Evolutionary conservation across 2,797 vertebrate species (phyloP), one percentile per base, ranked within the genome.

Genomic region (Rhadinocentrus ornatus): DNA sequence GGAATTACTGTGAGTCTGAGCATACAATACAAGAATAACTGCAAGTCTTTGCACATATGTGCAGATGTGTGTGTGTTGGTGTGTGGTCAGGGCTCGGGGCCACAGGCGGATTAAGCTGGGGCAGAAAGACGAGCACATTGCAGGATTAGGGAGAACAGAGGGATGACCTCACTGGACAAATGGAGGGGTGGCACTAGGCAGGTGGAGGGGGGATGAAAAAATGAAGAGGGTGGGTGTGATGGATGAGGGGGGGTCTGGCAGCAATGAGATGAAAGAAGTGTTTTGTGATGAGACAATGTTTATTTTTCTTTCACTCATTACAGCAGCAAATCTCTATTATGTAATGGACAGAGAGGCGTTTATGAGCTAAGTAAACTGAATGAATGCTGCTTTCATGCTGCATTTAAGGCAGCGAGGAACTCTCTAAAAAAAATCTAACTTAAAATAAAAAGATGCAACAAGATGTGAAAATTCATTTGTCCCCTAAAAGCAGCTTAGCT

Each of bases 101-200:
- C 90, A 91, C 62, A 32, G 78, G 82, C 24, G 91, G 94, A 94
- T 95, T 95, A 94, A 77, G 83, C 6, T 6, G 83, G 76, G 81
- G 91, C 86, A 87, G 93, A 94, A 94, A 94, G 91, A 94, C 44
- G 91, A 94, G 91, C 84, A 89, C 84, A 83, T 69, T 62, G 1
- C 75, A 75, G 94, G 94, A 94, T 94, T 94, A 94, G 82, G 73
- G 63, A 79, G 80, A 90, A 92, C 82, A 89, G 89, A 88, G 85
- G 78, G 76, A 90, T 95, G 93, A 95, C 90, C 88, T 95, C 94
- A 94, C 75, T 48, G 78, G 77, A 92, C 90, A 93, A 93, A 93
- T 85, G 83, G 78, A 86, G 81, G 72, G 80, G 60, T 74, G 83
- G 37, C 66, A 53, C 75, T 53, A 65, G 75, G 69, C 88, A 89